Conservation (phyloP, 2,888 invertebrate species). For the Hydroisotoma schaefferi region DNA sequence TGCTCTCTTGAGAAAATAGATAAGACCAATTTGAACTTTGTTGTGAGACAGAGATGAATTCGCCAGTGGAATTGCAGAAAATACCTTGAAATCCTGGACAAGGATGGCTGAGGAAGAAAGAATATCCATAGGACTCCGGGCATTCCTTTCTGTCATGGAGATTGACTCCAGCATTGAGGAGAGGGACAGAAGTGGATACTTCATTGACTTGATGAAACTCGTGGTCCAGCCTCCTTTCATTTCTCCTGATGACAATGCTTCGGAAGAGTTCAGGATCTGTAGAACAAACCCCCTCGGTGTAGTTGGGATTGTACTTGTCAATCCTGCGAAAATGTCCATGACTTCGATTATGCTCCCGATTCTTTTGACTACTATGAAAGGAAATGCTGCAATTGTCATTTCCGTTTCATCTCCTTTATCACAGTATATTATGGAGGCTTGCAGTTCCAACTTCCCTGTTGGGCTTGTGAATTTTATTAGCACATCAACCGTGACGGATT, state of each 20-base stretch:
- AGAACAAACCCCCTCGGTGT: conserved; percentile 3
- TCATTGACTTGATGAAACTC: conserved; percentile 9
- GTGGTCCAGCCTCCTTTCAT: not conserved
- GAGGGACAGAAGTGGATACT: not conserved
- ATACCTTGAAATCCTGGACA: conserved; percentile 3
- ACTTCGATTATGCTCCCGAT: not conserved
- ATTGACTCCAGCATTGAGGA: not conserved
- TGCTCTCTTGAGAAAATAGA: too few species aligned
- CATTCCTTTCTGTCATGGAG: conserved; percentile 1
- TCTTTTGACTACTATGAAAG: conserved; percentile 4
- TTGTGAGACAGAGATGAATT: conserved; percentile 11
- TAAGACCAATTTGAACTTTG: conserved; percentile 1
- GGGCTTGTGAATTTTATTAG: conserved; percentile 8
- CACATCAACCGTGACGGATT: conserved; percentile 7
- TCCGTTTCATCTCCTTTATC: not conserved
- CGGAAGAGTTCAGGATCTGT: not conserved
- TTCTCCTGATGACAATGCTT: not conserved
- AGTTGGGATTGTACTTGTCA: conserved; percentile 6
- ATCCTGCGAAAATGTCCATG: not conserved
- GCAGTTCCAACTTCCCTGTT: not conserved
- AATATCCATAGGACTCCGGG: not conserved
- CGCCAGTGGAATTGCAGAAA: not conserved
- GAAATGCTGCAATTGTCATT: conserved; percentile 9
- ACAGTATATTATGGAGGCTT: not conserved
- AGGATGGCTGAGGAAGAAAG: too few species aligned